phyloP scores from a whole-genome alignment of 2,888 invertebrate species.

The Danaus chrysippus region DNA sequence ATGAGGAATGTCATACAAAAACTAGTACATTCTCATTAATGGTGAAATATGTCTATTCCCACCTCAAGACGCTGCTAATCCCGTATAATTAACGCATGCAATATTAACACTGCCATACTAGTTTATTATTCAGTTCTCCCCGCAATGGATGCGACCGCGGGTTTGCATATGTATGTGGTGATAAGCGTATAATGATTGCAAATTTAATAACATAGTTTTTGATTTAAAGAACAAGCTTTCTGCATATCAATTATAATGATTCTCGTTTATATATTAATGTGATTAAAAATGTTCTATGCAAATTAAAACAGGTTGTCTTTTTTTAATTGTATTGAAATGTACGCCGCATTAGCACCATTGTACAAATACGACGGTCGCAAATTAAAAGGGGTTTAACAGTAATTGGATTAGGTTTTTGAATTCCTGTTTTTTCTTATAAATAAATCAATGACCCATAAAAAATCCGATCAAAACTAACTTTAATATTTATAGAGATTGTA shows the following conservation, averaged over 20 bases:
- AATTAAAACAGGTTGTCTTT: too few relatives aligned
- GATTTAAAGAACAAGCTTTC: too few relatives aligned
- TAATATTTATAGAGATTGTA: conserved; percentile 10
- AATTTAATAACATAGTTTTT: too few relatives aligned
- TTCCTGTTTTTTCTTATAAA: not conserved
- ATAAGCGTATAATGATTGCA: not conserved
- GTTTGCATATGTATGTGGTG: not conserved
- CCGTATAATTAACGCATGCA: conserved; percentile 45
- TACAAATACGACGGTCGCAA: too few relatives aligned
- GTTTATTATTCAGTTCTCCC: conserved; percentile 29
- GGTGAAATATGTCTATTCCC: conserved; percentile 26
- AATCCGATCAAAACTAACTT: not conserved
- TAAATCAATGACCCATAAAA: not conserved
- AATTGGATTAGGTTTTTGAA: too few relatives aligned
- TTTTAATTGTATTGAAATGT: too few relatives aligned
- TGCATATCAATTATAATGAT: too few relatives aligned
- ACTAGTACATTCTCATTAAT: not conserved
- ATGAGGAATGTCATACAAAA: too few relatives aligned
- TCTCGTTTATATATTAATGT: too few relatives aligned
- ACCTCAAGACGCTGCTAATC: conserved; percentile 35
- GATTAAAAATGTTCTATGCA: too few relatives aligned
- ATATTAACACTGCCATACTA: conserved; percentile 38
- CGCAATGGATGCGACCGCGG: conserved; percentile 1
- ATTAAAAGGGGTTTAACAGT: too few relatives aligned
- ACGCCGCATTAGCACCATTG: too few relatives aligned